These are phyloP conservation scores for Neogobius melanostomus DNA, from an alignment of 2,113 vertebrate species.

Conservation along the genomic window DNA sequence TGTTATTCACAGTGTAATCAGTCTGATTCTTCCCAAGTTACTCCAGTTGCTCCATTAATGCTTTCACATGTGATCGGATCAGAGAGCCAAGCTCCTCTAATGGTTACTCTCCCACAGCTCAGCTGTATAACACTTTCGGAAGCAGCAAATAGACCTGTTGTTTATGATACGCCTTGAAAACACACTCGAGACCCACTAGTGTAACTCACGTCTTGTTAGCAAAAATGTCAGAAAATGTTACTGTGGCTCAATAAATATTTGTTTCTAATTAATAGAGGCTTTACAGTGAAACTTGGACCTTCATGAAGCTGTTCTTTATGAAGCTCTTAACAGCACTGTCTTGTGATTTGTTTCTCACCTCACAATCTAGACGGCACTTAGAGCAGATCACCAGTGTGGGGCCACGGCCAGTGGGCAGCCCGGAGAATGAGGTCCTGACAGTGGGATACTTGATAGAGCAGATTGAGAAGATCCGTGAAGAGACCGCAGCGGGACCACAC, in stretches of 20 bases:
- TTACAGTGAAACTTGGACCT: too few species aligned
- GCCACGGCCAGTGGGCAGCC: conserved; percentile 90
- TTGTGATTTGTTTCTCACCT: conserved; percentile 1
- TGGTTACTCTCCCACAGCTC: conserved; percentile 17
- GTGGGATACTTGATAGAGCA: conserved; percentile 90
- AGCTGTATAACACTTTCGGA: neutral
- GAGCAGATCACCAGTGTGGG: conserved; percentile 91
- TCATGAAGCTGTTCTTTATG: neutral
- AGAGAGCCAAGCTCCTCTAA: conserved; percentile 31
- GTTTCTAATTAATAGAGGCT: too few species aligned
- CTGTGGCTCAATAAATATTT: too few species aligned
- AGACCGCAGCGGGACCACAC: conserved; percentile 75
- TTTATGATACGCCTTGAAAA: neutral
- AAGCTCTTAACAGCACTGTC: neutral
- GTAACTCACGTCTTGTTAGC: too few species aligned
- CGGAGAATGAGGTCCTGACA: conserved; percentile 88
- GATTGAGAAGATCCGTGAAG: conserved; percentile 80
- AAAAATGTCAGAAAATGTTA: too few species aligned
- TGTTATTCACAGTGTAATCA: too few species aligned
- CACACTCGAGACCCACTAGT: too few species aligned
- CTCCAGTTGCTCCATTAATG: conserved; percentile 18
- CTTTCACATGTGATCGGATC: conserved; percentile 39
- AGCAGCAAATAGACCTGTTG: neutral
- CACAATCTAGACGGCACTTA: conserved; percentile 81
- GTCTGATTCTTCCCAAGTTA: too few species aligned